Evolutionary conservation across 2,797 vertebrate species (phyloP).

Genomic region (Craterocephalus amniculus): DNA sequence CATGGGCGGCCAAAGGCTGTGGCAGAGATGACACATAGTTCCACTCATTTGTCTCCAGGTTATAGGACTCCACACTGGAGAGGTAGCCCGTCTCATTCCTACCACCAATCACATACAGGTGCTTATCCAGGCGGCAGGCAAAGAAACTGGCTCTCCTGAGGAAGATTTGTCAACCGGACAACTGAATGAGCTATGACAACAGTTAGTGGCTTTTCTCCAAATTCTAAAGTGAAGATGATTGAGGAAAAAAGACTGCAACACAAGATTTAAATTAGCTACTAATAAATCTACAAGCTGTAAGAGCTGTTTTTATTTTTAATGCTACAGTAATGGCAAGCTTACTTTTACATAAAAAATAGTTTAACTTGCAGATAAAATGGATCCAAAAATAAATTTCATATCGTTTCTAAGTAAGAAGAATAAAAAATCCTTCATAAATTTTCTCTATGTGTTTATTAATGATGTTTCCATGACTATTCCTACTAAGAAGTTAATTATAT

Average conservation of each 20-base stretch:
- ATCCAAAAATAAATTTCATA: not conserved
- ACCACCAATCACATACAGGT: conserved; percentile 96
- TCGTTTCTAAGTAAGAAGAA: not conserved
- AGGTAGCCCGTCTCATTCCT: conserved; percentile 97
- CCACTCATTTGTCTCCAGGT: conserved; percentile 98
- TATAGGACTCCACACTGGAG: conserved; percentile 98
- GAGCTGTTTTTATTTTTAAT: conserved; percentile 10
- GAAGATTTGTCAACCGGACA: conserved; percentile 60
- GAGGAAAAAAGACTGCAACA: conserved; percentile 1
- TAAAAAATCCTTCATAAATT: not conserved
- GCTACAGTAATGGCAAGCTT: not conserved
- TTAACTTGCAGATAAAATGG: not conserved
- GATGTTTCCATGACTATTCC: no score
- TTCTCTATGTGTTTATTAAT: not conserved
- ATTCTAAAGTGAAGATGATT: conserved; percentile 15
- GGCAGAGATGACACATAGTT: conserved; percentile 95
- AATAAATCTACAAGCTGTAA: not conserved
- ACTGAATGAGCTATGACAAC: conserved; percentile 51
- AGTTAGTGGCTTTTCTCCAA: conserved; percentile 15
- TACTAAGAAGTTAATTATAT: not conserved
- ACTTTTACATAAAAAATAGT: conserved; percentile 6
- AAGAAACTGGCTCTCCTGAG: conserved; percentile 99
- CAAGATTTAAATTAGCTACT: not conserved
- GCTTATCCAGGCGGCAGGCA: conserved; percentile 96
- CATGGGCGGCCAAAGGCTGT: conserved; percentile 95